These are phyloP conservation scores for Muricea muricata DNA, from an alignment of 92 coral and sea anemone species.

Conservation along the genomic window DNA sequence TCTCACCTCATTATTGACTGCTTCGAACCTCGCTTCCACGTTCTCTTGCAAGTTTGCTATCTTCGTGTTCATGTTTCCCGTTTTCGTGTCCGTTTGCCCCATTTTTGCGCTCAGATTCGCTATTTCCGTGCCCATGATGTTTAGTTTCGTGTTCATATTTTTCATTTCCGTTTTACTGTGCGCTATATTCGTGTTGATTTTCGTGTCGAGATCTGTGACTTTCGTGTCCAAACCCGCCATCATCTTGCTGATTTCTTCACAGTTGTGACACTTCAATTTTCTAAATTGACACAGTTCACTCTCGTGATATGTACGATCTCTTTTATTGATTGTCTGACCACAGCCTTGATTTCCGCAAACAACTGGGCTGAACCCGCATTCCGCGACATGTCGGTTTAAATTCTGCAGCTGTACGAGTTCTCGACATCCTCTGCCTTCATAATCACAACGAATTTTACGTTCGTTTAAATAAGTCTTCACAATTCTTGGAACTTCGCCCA, in stretches of 20 bases:
- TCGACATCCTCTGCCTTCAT: conserved; percentile 78
- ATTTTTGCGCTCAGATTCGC: not conserved
- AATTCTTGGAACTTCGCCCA: not conserved
- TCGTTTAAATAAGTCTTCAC: conserved; percentile 82
- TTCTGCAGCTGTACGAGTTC: conserved; percentile 73
- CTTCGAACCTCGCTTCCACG: not conserved
- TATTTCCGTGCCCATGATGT: not conserved
- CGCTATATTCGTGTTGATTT: not conserved
- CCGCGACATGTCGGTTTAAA: conserved; percentile 78
- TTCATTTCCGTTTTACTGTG: not conserved
- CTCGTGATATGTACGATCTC: conserved; percentile 2
- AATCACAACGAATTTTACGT: conserved; percentile 81
- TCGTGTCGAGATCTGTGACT: not conserved
- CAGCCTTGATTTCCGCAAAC: conserved; percentile 49
- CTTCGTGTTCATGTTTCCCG: not conserved
- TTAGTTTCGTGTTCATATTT: not conserved
- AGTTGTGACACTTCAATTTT: not conserved
- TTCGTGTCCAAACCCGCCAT: not conserved
- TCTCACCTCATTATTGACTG: not conserved
- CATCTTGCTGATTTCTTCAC: not conserved
- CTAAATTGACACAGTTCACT: not conserved
- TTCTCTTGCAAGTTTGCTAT: not conserved
- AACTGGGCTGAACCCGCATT: conserved; percentile 79
- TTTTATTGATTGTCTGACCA: not conserved
- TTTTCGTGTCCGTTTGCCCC: not conserved